phyloP scores from a whole-genome alignment of 2,113 vertebrate species.

The Climacteris rufus region DNA sequence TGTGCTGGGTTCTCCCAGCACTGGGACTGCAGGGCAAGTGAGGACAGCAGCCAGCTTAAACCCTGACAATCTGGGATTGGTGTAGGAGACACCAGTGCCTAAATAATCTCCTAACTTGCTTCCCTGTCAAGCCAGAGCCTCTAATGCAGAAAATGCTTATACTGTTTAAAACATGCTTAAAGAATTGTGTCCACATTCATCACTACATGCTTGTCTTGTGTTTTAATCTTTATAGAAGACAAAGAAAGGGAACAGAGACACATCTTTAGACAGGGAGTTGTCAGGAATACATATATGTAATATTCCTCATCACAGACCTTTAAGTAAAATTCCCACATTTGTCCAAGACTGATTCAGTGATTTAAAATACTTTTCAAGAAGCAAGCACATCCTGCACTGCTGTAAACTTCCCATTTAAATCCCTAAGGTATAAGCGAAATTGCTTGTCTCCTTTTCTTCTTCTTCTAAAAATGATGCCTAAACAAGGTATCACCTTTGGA shows the following conservation, averaged over 20 bases:
- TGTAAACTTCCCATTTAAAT: neutral
- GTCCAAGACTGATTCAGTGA: neutral
- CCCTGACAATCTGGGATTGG: neutral
- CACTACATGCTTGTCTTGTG: neutral
- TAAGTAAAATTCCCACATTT: neutral
- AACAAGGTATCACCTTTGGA: neutral
- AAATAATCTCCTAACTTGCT: neutral
- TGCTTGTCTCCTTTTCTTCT: neutral
- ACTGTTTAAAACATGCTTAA: neutral
- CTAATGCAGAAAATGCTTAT: neutral
- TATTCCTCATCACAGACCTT: neutral
- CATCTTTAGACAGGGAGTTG: neutral
- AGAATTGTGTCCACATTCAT: neutral
- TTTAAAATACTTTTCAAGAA: neutral
- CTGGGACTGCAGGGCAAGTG: neutral
- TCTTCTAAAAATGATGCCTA: neutral
- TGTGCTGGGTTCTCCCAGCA: neutral
- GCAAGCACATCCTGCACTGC: rapidly evolving
- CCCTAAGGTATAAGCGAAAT: neutral
- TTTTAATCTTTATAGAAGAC: neutral
- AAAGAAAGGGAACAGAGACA: neutral
- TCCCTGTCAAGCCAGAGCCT: neutral
- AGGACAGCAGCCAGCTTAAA: slow-evolving; percentile 30
- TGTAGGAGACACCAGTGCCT: neutral
- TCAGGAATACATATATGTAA: neutral